Percentiles rank a stretch among this genome's conserved stretches.
phyloP scores from a whole-genome alignment of 2,888 invertebrate species.

The Harmothoe impar region DNA sequence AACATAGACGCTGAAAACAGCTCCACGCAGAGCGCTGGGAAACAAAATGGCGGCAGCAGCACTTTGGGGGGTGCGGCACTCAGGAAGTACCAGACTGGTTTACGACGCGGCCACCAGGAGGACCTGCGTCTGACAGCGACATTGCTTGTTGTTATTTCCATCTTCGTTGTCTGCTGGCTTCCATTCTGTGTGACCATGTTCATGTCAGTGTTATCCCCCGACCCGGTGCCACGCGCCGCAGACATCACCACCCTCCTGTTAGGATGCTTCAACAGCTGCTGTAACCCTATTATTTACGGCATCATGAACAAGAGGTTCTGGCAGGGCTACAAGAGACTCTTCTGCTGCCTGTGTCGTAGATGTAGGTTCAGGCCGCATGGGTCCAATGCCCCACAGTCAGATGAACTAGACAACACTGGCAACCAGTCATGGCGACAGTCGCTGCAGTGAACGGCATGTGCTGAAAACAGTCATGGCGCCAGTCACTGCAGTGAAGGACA shows the following conservation, averaged over 20 bases:
- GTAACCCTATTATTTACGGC: conserved; percentile 80
- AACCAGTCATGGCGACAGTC: background rate
- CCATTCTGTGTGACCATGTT: conserved; percentile 80
- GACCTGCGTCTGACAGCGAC: conserved; percentile 75
- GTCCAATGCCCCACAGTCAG: background rate
- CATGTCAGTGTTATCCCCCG: conserved; percentile 72
- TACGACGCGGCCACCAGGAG: conserved; percentile 67
- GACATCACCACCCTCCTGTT: conserved; percentile 77
- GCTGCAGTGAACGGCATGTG: background rate
- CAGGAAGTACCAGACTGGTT: background rate
- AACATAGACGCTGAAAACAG: background rate
- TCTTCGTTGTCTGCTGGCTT: conserved; percentile 79
- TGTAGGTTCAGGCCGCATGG: background rate
- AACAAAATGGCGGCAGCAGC: background rate
- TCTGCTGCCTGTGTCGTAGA: conserved; percentile 58
- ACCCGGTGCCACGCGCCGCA: conserved; percentile 69
- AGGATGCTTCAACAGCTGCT: conserved; percentile 78
- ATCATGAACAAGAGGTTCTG: conserved; percentile 77
- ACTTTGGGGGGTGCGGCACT: background rate
- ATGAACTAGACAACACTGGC: background rate
- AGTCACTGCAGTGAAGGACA: too few species aligned
- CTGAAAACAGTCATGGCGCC: background rate
- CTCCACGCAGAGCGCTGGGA: background rate
- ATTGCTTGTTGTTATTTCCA: conserved; percentile 75
- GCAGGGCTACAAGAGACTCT: conserved; percentile 72